Evolutionary conservation across 2,888 invertebrate species (phyloP).

Genomic region (Nasonia oneida): DNA sequence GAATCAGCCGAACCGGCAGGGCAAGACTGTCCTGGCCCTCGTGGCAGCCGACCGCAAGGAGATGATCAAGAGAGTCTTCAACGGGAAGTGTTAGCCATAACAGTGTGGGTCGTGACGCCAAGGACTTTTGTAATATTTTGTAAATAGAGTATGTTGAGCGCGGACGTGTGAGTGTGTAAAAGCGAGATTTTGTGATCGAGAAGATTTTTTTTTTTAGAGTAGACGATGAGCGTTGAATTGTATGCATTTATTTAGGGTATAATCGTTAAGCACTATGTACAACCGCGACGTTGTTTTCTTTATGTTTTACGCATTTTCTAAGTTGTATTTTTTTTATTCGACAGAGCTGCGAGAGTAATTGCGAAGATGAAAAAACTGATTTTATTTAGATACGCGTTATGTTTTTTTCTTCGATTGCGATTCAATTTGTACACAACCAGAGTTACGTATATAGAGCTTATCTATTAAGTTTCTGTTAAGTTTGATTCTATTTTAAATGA

Average conservation of each 20-base stretch:
- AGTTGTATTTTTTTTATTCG: background rate
- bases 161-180: background rate
- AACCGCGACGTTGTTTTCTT: background rate
- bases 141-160: slow-evolving; percentile 31
- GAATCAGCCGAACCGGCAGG: slow-evolving; percentile 68
- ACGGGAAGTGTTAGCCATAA: slow-evolving; percentile 60
- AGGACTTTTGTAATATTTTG: slow-evolving; percentile 46
- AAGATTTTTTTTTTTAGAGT: background rate
- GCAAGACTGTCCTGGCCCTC: slow-evolving; percentile 69
- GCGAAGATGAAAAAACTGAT: background rate
- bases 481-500: background rate
- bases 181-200: background rate
- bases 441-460: background rate
- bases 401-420: background rate
- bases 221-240: background rate
- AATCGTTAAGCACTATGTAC: background rate
- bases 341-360: background rate
- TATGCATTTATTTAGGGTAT: background rate
- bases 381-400: background rate
- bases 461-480: slow-evolving; percentile 12
- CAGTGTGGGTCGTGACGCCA: background rate
- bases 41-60: slow-evolving; percentile 67
- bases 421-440: background rate
- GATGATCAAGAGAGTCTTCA: slow-evolving; percentile 66
- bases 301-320: background rate